Evolutionary conservation across 2,888 invertebrate species (phyloP).

Genomic region (Cephus pulcher): DNA sequence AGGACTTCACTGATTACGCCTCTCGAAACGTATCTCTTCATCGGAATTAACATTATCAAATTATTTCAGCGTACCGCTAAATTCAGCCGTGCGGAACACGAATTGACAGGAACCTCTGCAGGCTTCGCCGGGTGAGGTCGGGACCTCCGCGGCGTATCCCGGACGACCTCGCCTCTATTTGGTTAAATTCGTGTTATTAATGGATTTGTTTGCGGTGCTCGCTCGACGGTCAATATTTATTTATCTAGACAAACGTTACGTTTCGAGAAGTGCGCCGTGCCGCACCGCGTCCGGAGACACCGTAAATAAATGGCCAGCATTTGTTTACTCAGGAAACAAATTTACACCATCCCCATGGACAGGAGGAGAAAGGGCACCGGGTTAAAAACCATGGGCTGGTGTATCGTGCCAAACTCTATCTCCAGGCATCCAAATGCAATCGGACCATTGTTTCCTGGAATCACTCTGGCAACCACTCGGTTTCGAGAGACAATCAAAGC

Average conservation of each 20-base stretch:
- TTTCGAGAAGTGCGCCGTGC: slow-evolving; percentile 29
- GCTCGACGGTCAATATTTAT: slow-evolving; percentile 59
- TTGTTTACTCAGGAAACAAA: slow-evolving; percentile 55
- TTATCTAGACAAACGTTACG: slow-evolving; percentile 45
- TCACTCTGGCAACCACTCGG: neutral
- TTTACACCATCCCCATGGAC: slow-evolving; percentile 29
- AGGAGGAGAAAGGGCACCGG: neutral
- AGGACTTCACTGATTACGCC: slow-evolving; percentile 50
- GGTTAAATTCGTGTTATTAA: slow-evolving; percentile 59
- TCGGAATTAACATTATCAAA: slow-evolving; percentile 47
- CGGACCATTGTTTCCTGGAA: neutral
- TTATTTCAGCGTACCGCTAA: slow-evolving; percentile 48
- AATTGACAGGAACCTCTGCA: slow-evolving; percentile 50
- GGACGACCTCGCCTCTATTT: slow-evolving; percentile 28
- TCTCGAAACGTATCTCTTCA: neutral
- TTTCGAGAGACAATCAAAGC: neutral
- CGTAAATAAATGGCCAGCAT: slow-evolving; percentile 50
- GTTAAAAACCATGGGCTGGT: neutral
- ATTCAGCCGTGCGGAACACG: slow-evolving; percentile 44
- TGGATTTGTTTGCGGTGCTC: slow-evolving; percentile 60
- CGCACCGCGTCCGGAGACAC: slow-evolving; percentile 26
- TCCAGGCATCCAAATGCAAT: neutral
- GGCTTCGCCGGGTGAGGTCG: slow-evolving; percentile 31
- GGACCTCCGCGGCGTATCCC: slow-evolving; percentile 19
- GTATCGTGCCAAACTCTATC: neutral